Evolutionary conservation across 2,797 vertebrate genomes (phyloP), one percentile per base, ranked within the genome.

Genomic region (Trachurus trachurus): DNA sequence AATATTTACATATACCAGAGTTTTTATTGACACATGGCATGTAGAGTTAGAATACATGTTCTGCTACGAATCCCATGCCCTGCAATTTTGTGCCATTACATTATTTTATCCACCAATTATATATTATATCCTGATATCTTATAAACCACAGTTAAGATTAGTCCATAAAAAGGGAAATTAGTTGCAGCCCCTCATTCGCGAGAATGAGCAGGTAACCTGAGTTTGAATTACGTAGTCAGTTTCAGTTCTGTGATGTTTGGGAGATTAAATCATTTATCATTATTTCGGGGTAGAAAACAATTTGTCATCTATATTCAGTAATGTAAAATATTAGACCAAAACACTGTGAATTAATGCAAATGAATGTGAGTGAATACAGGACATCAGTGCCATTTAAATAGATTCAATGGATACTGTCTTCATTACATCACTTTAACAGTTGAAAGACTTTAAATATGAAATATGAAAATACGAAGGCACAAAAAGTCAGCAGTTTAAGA

Each of bases 251-350:
- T 34, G 40, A 40, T 9, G 21, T 49, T 40, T 7, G 54, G 19
- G 22, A 19, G 44, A 17, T 34, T 5, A 47, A 47, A 65, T 60
- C 42, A 22, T 70, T 8, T 9, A 39, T 12, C 21, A 45, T 57
- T 45, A 44, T 50, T 69, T 21, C 10, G 5, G 5, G 5, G 21
- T 2, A 11, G 31, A 68, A 19, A 40, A 52, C 31, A 17, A 22
- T 17, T 50, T 53, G 68, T 66, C 47, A 45, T 60, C 49, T 4
- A 6, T 26, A 34, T 15, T 58, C 49, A 21, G 58, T 64, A 44
- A 61, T 54, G 3, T 21, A 34, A 2, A 29, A 34, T 72, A 6
- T 26, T 4, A 56, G n/a, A 29, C n/a, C 16, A 22, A 45, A 70
- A 58, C n/a, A 19, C 19, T 4, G 1, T 7, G 16, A 26, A 17